Percentiles rank a stretch among this genome's conserved stretches.
Conservation (phyloP, 2,888 invertebrate species). For the Clunio marinus region DNA sequence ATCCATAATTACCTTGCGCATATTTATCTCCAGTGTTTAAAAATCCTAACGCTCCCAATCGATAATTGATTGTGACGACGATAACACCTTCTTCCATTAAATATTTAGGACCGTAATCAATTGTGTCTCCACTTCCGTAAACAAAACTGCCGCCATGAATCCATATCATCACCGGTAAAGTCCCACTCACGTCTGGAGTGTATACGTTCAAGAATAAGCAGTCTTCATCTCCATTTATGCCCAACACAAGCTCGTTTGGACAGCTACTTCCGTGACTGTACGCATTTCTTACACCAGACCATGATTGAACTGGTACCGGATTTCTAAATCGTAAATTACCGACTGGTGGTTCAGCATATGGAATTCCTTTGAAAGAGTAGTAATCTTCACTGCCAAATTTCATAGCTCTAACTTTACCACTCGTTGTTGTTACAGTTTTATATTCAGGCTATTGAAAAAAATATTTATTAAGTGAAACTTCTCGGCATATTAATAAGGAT, state of each 20-base stretch:
- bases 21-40: conserved; percentile 64
- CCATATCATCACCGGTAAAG: conserved; percentile 40
- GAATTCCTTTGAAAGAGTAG: too few species aligned
- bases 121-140: conserved; percentile 35
- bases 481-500: too few species aligned
- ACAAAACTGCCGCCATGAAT: conserved; percentile 40
- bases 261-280: conserved; percentile 29
- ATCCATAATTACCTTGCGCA: conserved; percentile 65
- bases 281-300: conserved; percentile 40
- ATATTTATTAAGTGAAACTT: too few species aligned
- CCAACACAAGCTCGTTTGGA: conserved; percentile 27
- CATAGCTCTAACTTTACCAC: too few species aligned
- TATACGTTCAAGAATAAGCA: conserved; percentile 41
- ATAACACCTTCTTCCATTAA: conserved; percentile 39
- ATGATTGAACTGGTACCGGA: conserved; percentile 36
- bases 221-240: conserved; percentile 40
- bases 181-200: conserved; percentile 32
- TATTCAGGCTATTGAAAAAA: too few species aligned
- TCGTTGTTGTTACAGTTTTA: too few species aligned
- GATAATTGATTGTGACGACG: conserved; percentile 40
- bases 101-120: conserved; percentile 40
- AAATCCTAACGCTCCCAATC: conserved; percentile 56
- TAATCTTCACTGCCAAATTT: too few species aligned
- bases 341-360: conserved; percentile 40
- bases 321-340: conserved; percentile 39